These are phyloP conservation scores for Druon quercuslanigerum DNA, from an alignment of 1,140 invertebrate genomes.

Conservation along the genomic window DNA sequence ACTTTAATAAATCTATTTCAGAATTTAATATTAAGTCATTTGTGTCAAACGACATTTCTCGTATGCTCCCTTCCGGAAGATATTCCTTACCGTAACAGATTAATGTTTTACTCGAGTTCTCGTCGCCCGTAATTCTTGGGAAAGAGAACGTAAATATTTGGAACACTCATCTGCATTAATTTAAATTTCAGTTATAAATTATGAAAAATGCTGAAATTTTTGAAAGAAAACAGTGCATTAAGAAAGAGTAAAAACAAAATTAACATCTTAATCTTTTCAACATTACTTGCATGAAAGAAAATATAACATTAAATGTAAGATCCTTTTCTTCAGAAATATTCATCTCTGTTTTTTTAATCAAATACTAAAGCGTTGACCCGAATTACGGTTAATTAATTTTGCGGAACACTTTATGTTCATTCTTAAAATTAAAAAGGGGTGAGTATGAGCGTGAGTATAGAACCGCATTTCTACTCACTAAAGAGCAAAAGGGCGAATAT, in stretches of 20 bases:
- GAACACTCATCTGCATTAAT: constrained; percentile 24
- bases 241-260: not conserved
- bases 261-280: not conserved
- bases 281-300: not conserved
- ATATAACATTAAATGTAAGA: too few relatives aligned
- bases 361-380: too few relatives aligned
- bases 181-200: not conserved
- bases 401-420: too few relatives aligned
- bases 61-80: constrained; percentile 7
- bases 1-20: not conserved
- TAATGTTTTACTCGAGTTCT: constrained; percentile 15
- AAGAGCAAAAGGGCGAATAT: too few relatives aligned
- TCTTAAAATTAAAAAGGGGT: too few relatives aligned
- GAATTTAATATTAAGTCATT: constrained; percentile 20
- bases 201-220: not conserved
- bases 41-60: constrained; percentile 3
- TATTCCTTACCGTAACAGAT: constrained; percentile 10
- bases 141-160: constrained; percentile 13
- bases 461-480: too few relatives aligned
- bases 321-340: too few relatives aligned
- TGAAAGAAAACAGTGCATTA: not conserved
- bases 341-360: too few relatives aligned
- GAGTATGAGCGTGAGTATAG: too few relatives aligned
- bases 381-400: too few relatives aligned
- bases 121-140: constrained; percentile 15